Conservation (phyloP, 2,113 vertebrate genomes). For the Orcinus orca region DNA sequence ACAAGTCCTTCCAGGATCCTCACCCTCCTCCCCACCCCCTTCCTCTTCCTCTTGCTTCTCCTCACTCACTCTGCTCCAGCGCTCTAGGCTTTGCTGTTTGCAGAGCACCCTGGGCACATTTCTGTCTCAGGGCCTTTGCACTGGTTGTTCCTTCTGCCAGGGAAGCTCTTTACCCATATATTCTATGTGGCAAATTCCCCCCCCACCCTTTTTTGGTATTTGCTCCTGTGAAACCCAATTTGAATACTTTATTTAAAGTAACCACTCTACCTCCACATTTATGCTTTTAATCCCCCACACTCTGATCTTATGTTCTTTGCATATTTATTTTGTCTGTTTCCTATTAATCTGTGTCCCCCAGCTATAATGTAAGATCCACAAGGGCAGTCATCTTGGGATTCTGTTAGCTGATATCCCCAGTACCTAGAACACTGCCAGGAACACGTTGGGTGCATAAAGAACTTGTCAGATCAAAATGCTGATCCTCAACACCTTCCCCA, state of each 20-base stretch:
- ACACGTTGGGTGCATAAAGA: not conserved
- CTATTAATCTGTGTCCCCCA: not conserved
- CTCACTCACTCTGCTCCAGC: accelerated
- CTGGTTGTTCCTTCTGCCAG: not conserved
- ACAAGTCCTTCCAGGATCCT: accelerated
- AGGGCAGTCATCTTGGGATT: not conserved
- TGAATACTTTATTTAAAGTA: not conserved
- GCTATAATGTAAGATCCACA: not conserved
- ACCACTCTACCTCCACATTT: not conserved
- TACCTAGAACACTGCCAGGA: not conserved
- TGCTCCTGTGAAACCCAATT: not conserved
- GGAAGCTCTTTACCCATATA: not conserved
- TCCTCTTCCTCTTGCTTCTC: not conserved
- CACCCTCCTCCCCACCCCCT: accelerated
- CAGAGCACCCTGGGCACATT: not conserved
- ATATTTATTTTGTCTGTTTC: not conserved
- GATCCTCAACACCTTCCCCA: not conserved
- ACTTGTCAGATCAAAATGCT: not conserved
- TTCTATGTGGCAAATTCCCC: not conserved
- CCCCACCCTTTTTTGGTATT: not conserved
- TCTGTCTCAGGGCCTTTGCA: not conserved
- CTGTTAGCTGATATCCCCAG: not conserved
- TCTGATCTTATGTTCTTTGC: not conserved
- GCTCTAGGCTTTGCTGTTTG: not conserved
- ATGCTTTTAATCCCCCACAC: not conserved